phyloP scores from a whole-genome alignment of 1,140 invertebrate species.

The Centruroides vittatus region DNA sequence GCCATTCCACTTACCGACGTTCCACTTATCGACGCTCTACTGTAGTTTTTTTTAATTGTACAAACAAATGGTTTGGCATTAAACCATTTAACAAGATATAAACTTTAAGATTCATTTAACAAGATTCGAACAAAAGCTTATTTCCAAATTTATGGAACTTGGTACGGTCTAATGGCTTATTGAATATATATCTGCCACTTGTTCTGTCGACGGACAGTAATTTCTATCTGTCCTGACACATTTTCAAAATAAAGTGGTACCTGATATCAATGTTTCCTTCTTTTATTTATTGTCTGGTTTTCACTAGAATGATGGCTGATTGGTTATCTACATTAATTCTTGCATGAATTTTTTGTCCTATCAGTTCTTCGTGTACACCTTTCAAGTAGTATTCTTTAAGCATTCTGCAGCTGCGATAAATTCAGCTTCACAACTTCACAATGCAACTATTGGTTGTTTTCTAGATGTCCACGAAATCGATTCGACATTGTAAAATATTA shows the following conservation, averaged over 20 bases:
- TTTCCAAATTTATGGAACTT: too few species aligned
- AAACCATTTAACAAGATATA: too few species aligned
- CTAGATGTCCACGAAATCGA: constrained; percentile 18
- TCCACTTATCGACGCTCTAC: too few species aligned
- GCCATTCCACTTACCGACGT: too few species aligned
- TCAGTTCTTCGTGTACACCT: background rate
- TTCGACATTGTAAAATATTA: constrained; percentile 21
- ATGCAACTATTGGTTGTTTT: constrained; percentile 9
- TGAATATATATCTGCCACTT: background rate
- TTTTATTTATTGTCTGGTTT: background rate
- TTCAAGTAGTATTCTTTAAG: background rate
- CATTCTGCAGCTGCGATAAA: background rate
- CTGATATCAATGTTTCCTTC: background rate
- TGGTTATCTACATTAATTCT: background rate
- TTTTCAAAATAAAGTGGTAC: background rate
- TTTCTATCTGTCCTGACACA: background rate
- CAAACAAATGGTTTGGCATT: too few species aligned
- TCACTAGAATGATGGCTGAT: background rate
- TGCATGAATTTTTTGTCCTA: background rate
- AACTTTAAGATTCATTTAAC: too few species aligned
- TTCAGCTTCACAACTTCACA: constrained; percentile 14
- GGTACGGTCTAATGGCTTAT: background rate
- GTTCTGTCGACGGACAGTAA: background rate
- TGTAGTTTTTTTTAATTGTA: too few species aligned
- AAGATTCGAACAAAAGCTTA: too few species aligned